Evolutionary conservation across 2,113 vertebrate genomes (phyloP), one percentile per base, ranked within the genome.

Genomic region (Turdus rufiventris): DNA sequence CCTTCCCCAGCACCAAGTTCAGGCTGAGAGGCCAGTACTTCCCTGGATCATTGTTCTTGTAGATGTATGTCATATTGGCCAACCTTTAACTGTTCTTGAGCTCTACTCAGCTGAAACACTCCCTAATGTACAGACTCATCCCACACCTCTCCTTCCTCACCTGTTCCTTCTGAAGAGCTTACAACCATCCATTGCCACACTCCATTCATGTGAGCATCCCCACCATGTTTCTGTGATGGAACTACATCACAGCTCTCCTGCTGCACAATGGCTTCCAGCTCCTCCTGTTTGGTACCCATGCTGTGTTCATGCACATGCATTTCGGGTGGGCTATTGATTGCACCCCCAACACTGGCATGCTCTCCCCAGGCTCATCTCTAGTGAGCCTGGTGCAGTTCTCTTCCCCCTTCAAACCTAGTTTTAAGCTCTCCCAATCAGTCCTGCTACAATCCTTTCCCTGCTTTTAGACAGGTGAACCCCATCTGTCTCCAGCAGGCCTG

Each of bases 1-100:
- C 36, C 26, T 43, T 76, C 21, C 62, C 21, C 23, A 26, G 36
- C 17, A 76, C 0, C 0, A 1, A 53, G 9, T 21, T 60, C 72
- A 68, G 45, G 20, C 8, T 58, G 33, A 58, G 43, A 67, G 54
- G 9, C 4, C 6, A 43, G 7, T 8, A 43, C 13, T 28, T 58
- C 9, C 20, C 31, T 17, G 8, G 42, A 48, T 10, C 51, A 11
- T 31, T 19, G 6, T 38, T 50, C 23, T 4, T 47, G 28, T n/a
- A 68, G 15, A 24, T 61, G 23, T 18, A 18, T 51, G 26, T 26
- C 38, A 38, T 9, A 8, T 0, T 53, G 33, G 45, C 28, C 40
- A 68, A n/a, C 23, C 12, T 86, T 12, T 38, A 53, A 0, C 2
- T 25, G 70, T 42, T 50, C 31, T 42, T 17, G 43, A 57, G 31